These are phyloP conservation scores for Pachypanchax playfairii DNA, from an alignment of 2,113 vertebrate species.

Conservation along the genomic window DNA sequence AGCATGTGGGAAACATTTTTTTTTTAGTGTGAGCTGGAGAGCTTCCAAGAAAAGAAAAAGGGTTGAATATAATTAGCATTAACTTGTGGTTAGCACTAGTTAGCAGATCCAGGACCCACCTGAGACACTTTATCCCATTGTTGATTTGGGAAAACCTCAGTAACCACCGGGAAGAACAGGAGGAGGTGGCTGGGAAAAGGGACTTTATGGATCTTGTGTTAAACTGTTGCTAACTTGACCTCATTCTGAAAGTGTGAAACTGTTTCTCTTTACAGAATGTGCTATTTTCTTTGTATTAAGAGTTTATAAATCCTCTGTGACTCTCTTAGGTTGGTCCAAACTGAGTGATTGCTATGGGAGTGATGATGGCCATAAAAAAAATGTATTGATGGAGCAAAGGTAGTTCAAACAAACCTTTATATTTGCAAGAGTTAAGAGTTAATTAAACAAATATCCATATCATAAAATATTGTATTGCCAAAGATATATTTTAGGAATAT, in stretches of 20 bases:
- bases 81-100: neutral
- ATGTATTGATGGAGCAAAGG: no score
- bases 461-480: no score
- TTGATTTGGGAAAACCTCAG: neutral
- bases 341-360: no score
- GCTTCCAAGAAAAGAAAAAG: neutral
- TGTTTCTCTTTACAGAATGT: neutral
- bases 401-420: no score
- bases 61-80: neutral
- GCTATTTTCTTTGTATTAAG: neutral
- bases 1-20: neutral
- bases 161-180: neutral
- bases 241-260: neutral
- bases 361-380: no score
- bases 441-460: no score
- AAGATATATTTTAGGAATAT: no score
- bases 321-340: neutral
- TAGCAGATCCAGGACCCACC: neutral
- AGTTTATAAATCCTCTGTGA: neutral
- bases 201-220: constrained; percentile 1
- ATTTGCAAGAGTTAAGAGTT: no score
- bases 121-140: neutral
- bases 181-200: neutral
- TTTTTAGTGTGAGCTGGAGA: no score
- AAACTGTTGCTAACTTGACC: neutral